phyloP scores from a whole-genome alignment of 2,888 invertebrate genomes.

The Drosophila pullipes region DNA sequence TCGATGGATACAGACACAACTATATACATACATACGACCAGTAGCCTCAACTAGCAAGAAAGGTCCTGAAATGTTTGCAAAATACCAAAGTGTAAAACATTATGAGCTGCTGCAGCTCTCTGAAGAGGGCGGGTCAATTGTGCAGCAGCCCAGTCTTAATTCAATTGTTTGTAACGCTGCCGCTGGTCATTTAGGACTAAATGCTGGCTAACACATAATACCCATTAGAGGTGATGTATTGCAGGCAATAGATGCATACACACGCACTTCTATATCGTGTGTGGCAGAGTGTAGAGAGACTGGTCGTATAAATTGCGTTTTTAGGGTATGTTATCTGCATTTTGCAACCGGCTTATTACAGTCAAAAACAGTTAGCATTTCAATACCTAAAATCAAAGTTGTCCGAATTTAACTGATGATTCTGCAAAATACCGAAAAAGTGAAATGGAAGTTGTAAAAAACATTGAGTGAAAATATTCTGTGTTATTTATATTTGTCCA shows the following conservation, averaged over 20 bases:
- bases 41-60: slow-evolving; percentile 46
- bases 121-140: slow-evolving; percentile 22
- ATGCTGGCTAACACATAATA: slow-evolving; percentile 72
- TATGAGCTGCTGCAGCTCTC: neutral
- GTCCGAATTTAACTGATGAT: neutral
- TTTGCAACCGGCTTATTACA: neutral
- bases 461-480: neutral
- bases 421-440: neutral
- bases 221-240: slow-evolving; percentile 73
- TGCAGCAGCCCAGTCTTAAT: slow-evolving; percentile 62
- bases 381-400: neutral
- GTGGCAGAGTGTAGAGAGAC: neutral
- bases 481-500: neutral
- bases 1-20: slow-evolving; percentile 17
- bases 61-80: slow-evolving; percentile 53
- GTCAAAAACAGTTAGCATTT: neutral
- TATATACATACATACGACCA: slow-evolving; percentile 1
- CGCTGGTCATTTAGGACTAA: slow-evolving; percentile 61
- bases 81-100: slow-evolving; percentile 32
- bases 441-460: neutral
- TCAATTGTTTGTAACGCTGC: slow-evolving; percentile 71
- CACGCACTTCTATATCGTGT: neutral
- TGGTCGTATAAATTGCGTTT: neutral
- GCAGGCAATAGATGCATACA: slow-evolving; percentile 13
- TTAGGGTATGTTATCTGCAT: neutral